Evolutionary conservation across 2,113 vertebrate genomes (phyloP), one percentile per base, ranked within the genome.

Genomic region (Triplophysa tibetana): DNA sequence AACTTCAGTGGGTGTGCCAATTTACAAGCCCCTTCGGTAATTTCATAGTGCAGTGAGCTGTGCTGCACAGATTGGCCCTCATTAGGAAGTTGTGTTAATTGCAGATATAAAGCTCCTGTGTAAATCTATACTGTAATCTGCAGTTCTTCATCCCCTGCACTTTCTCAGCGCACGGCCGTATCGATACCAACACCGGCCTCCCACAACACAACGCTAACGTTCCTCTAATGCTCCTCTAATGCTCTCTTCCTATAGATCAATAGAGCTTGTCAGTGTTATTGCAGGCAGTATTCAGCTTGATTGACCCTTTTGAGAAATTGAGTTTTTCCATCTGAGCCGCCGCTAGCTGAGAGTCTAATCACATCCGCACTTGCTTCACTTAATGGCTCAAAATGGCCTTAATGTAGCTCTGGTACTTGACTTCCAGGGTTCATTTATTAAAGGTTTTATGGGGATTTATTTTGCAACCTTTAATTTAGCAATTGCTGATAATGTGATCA

Each of bases 81-180:
- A 29, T 21, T 41, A 60, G 24, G 73, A 41, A 19, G 24, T 41
- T 65, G 41, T 17, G 19, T 60, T 81, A 81, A 78, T 74, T 81
- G 70, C 45, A 70, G 63, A 79, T 33, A 38, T 75, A 70, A 64
- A 67, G 54, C 75, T 43, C 29, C 61, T 58, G 58, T 75, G 64
- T 75, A 81, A 81, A 81, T 84, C 83, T 63, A 78, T 81, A 64
- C 29, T 70, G 75, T 75, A 78, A 78, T 84, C 69, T 78, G 45
- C 68, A 77, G 64, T 61, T 65, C 65, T 52, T 67, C 74, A 78
- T 56, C 24, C 33, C 16, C 79, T 78, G 73, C 45, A 62, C 17
- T 75, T 61, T 78, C 70, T 41, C 75, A 64, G 33, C 73, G 19
- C 38, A 60, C 26, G 61, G 65, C n/a, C 43, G n/a, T 75, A 77